Percentiles rank a stretch among this genome's conserved stretches.
Evolutionary conservation across 2,888 invertebrate species (phyloP).

Genomic region (Scelioninae gen. 2): DNA sequence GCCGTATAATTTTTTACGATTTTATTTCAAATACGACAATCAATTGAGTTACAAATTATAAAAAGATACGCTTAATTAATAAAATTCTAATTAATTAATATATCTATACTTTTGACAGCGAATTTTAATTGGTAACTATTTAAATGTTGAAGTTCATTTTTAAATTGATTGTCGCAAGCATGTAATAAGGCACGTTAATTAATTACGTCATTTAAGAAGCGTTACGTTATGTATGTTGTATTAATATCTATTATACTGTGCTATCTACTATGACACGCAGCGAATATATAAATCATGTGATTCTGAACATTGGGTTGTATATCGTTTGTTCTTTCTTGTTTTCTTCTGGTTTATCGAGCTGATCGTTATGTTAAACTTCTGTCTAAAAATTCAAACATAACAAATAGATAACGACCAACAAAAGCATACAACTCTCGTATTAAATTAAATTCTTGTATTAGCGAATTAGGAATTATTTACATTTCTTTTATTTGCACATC

Average conservation of each 20-base stretch:
- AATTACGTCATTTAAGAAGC: conserved; percentile 69
- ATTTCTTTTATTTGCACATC: background rate
- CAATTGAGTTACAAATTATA: conserved; percentile 10
- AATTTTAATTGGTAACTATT: too few relatives aligned
- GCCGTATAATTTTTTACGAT: conserved; percentile 7
- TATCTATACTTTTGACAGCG: too few relatives aligned
- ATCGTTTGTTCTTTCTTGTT: conserved; percentile 64
- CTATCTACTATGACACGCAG: conserved; percentile 64
- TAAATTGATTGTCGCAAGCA: conserved; percentile 51
- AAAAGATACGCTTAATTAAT: too few relatives aligned
- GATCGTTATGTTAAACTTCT: conserved; percentile 48
- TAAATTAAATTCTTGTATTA: background rate
- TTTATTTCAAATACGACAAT: conserved; percentile 13
- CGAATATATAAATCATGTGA: conserved; percentile 40
- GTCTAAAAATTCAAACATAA: conserved; percentile 17
- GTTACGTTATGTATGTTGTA: conserved; percentile 65
- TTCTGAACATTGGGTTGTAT: conserved; percentile 69
- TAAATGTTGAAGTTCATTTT: background rate
- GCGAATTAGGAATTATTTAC: conserved; percentile 33
- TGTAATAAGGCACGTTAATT: conserved; percentile 57
- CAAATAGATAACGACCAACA: conserved; percentile 14
- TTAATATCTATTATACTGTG: conserved; percentile 57
- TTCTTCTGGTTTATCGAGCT: conserved; percentile 65
- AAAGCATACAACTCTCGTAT: conserved; percentile 26
- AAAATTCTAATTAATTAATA: too few relatives aligned